Conservation (phyloP, 1,140 invertebrate genomes). For the Panagrolaimus sp. region DNA sequence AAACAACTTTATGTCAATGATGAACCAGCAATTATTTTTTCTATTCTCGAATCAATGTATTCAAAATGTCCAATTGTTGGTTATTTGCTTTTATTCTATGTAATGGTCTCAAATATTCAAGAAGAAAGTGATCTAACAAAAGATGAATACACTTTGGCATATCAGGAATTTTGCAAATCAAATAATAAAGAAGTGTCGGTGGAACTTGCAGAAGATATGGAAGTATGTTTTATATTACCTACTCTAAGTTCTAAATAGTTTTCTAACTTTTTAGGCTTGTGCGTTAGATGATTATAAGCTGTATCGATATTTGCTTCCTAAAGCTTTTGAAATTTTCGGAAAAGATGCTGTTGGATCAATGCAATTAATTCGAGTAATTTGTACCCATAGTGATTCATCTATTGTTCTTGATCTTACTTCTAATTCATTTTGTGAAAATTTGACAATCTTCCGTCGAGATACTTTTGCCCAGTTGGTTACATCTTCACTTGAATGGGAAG, state of each 20-base stretch:
- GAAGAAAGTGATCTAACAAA: background rate
- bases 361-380: background rate
- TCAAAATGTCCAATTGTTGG: conserved; percentile 3
- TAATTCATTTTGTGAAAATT: background rate
- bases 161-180: background rate
- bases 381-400: background rate
- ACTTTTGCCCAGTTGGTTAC: background rate
- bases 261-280: background rate
- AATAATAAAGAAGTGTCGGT: background rate
- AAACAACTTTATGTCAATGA: background rate
- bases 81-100: conserved; percentile 1
- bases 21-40: background rate
- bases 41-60: background rate
- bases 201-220: conserved; percentile 3
- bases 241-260: too few species aligned
- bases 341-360: background rate
- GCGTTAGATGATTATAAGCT: background rate
- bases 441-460: background rate
- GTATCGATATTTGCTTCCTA: background rate
- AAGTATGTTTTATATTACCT: background rate
- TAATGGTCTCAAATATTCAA: background rate
- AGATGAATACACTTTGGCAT: background rate
- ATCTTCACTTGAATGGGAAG: conserved; percentile 5
- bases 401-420: background rate
- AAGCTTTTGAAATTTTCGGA: background rate